Evolutionary conservation across 2,888 invertebrate species (phyloP).

Genomic region (Harpalus rufipes): DNA sequence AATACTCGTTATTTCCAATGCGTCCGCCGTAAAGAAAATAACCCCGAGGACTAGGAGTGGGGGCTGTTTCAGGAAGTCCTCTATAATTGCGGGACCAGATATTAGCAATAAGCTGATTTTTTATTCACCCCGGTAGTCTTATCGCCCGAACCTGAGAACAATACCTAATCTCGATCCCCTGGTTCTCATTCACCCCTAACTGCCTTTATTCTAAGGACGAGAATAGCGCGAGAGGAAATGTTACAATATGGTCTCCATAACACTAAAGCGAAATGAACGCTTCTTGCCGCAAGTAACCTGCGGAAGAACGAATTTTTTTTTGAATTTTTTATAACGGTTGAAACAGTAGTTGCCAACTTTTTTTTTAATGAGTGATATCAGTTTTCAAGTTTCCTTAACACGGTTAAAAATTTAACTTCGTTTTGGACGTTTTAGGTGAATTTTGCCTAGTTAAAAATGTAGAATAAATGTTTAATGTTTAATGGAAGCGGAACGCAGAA

Average conservation of each 20-base stretch:
- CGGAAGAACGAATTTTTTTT: constrained; percentile 51
- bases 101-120: constrained; percentile 79
- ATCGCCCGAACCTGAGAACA: constrained; percentile 76
- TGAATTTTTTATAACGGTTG: constrained; percentile 70
- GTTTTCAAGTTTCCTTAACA: constrained; percentile 58
- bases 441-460: constrained; percentile 53
- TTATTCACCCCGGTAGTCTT: constrained; percentile 77
- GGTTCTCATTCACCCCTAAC: constrained; percentile 68
- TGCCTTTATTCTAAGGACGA: background rate
- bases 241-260: constrained; percentile 76
- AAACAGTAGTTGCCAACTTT: constrained; percentile 77
- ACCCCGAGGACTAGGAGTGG: constrained; percentile 20
- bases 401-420: constrained; percentile 56
- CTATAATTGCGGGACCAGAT: constrained; percentile 77
- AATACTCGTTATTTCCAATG: constrained; percentile 65
- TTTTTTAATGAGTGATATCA: constrained; percentile 69
- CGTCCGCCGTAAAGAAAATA: constrained; percentile 54
- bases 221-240: constrained; percentile 67
- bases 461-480: constrained; percentile 27
- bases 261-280: constrained; percentile 77
- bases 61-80: constrained; percentile 57
- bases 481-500: constrained; percentile 46
- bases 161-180: constrained; percentile 74
- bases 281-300: constrained; percentile 71
- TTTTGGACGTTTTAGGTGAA: constrained; percentile 21